These are phyloP conservation scores for Yponomeuta evonymella DNA, from an alignment of 2,888 invertebrate species.

Conservation along the genomic window DNA sequence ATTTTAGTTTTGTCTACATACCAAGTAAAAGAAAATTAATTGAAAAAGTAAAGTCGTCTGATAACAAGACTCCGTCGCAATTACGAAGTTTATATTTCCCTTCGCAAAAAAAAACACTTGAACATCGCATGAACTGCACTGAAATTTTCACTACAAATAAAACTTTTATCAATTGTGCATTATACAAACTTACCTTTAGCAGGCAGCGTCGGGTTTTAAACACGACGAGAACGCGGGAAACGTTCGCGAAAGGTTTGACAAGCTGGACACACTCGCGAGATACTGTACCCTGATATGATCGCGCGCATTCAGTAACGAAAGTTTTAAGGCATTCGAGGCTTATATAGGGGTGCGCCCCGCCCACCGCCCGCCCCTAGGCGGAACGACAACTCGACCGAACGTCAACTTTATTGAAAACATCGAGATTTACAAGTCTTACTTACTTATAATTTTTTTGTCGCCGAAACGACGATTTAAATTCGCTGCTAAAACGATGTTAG, in stretches of 20 bases:
- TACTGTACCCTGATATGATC: conserved; percentile 43
- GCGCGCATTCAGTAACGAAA: conserved; percentile 66
- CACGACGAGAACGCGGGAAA: conserved; percentile 25
- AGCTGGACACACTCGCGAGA: conserved; percentile 8
- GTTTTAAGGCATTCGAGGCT: conserved; percentile 56
- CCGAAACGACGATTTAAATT: background rate
- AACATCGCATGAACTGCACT: background rate
- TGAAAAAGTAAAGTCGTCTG: no score
- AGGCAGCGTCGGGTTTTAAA: background rate
- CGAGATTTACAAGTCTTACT: conserved; percentile 11
- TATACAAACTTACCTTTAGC: conserved; percentile 15
- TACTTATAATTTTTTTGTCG: conserved; percentile 5
- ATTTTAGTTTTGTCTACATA: no score
- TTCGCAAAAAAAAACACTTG: background rate
- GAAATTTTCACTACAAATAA: background rate
- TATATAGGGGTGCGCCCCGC: conserved; percentile 65
- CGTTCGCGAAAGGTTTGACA: conserved; percentile 2
- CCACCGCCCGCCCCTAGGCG: conserved; percentile 61
- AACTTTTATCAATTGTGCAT: background rate
- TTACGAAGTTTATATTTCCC: background rate
- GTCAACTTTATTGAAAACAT: conserved; percentile 31
- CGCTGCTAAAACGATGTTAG: background rate
- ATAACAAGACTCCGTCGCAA: background rate
- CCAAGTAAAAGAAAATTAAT: no score
- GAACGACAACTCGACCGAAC: conserved; percentile 30